Evolutionary conservation across 2,888 invertebrate genomes (phyloP).

Genomic region (Drosophila monieri): DNA sequence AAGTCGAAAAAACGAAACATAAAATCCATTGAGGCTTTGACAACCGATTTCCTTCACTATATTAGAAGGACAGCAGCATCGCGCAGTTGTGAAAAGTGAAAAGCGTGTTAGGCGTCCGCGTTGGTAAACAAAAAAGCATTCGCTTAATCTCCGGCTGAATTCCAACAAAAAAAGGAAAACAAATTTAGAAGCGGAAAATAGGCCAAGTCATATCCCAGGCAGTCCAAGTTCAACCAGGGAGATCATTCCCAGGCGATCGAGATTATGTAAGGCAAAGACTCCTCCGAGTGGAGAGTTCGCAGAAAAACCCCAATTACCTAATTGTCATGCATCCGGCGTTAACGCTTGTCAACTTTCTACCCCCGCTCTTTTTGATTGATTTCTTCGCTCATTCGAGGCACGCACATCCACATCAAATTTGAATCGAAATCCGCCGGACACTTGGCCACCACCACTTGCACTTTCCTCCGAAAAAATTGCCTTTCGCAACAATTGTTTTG

Average conservation of each 20-base stretch:
- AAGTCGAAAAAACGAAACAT: conserved; percentile 2
- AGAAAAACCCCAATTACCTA: conserved; percentile 14
- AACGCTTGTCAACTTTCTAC: conserved; percentile 64
- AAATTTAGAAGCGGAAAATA: conserved; percentile 10
- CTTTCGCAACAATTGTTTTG: conserved; percentile 41
- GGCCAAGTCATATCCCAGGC: conserved; percentile 6
- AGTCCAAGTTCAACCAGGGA: conserved; percentile 17
- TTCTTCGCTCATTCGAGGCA: conserved; percentile 58
- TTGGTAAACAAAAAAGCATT: conserved; percentile 37
- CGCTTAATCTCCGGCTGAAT: conserved; percentile 32
- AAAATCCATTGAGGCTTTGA: conserved; percentile 25
- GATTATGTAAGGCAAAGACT: conserved; percentile 59
- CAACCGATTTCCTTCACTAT: conserved; percentile 16
- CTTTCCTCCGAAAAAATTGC: conserved; percentile 57
- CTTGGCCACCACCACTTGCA: conserved; percentile 61
- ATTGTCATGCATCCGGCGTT: conserved; percentile 49
- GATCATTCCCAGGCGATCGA: conserved; percentile 24
- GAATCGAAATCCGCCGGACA: conserved; percentile 29
- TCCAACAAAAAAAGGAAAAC: conserved; percentile 5
- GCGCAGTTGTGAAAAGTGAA: conserved; percentile 39
- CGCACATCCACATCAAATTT: conserved; percentile 39
- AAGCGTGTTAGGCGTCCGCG: conserved; percentile 41
- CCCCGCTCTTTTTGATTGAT: conserved; percentile 52
- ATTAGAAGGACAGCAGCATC: conserved; percentile 11
- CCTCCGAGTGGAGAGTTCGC: conserved; percentile 29